Evolutionary conservation across 1,140 invertebrate species (phyloP).

Genomic region (Drosophila hydei): DNA sequence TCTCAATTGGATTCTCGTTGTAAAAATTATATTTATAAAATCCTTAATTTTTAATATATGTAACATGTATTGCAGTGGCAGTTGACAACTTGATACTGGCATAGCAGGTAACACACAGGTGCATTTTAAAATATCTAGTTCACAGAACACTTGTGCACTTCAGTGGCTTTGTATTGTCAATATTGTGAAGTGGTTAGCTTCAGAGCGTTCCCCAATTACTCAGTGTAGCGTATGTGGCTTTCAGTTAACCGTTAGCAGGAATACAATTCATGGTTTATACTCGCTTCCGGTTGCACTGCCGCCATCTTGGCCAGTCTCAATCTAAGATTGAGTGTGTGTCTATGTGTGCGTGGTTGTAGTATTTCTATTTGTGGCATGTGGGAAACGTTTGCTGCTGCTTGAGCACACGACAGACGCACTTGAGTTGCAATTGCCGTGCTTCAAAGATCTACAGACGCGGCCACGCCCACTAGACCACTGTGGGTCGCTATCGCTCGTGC

Average conservation of each 20-base stretch:
- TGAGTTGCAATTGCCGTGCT: constrained; percentile 46
- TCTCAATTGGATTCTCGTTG: too few species aligned
- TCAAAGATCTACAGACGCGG: constrained; percentile 11
- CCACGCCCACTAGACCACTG: constrained; percentile 17
- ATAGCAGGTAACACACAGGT: too few species aligned
- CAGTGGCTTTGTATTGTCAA: neutral
- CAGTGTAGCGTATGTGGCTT: constrained; percentile 24
- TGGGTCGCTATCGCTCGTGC: constrained; percentile 16
- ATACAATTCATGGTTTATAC: constrained; percentile 35
- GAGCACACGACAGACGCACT: constrained; percentile 66
- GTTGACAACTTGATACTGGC: too few species aligned
- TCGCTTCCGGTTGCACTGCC: constrained; percentile 42
- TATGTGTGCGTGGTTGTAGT: constrained; percentile 21
- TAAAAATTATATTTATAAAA: too few species aligned
- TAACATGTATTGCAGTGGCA: too few species aligned
- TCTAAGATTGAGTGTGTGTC: constrained; percentile 31
- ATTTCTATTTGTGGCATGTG: constrained; percentile 55
- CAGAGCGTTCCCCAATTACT: constrained; percentile 11
- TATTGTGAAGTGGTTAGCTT: constrained; percentile 10
- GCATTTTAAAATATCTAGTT: too few species aligned
- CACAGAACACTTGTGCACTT: too few species aligned
- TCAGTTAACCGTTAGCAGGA: constrained; percentile 22
- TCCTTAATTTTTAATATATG: too few species aligned
- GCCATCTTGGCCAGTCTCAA: constrained; percentile 46
- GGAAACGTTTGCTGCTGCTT: constrained; percentile 57